Evolutionary conservation across 2,113 vertebrate genomes (phyloP), one percentile per base, ranked within the genome.

Genomic region (Engraulis encrasicolus): DNA sequence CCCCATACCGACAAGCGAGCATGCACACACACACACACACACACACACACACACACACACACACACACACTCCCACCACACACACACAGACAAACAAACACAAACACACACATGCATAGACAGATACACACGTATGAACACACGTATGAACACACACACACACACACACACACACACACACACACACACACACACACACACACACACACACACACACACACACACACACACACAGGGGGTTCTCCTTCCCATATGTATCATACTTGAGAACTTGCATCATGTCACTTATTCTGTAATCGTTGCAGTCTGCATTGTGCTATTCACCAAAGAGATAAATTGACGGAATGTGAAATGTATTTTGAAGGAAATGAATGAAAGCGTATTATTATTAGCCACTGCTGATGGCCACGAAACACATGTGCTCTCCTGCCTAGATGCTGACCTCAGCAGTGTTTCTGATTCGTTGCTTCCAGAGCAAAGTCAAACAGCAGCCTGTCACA

Each of bases 311-410:
- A 58, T 12, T 12, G 58, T 80, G 15, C 36, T 52, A 18, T 78
- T 80, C n/a, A n/a, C n/a, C n/a, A n/a, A 23, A 11, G 78, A 40
- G 50, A 54, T 85, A n/a, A 80, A 14, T 81, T 45, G 48, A 54
- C 52, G 27, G 54, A 83, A 83, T 78, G 80, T 78, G 50, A 81
- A 74, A 78, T 78, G 82, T 37, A 78, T 58, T 81, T 27, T 49
- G 78, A 85, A 80, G 52, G 71, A 81, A 85, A 81, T 78, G 18
- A 78, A 85, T 83, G 66, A 50, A 81, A 45, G 17, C 12, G n/a
- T n/a, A n/a, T 23, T 85, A 81, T 87, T 83, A 85, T 83, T 83
- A 81, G 66, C 50, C 45, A 45, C 81, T 79, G 84, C 78, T 74
- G 23, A 23, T 3, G 84, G 84, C 78, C 36, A 61, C 83, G 78